Evolutionary conservation across 2,797 vertebrate species (phyloP).

Genomic region (Centropyge bicolor): DNA sequence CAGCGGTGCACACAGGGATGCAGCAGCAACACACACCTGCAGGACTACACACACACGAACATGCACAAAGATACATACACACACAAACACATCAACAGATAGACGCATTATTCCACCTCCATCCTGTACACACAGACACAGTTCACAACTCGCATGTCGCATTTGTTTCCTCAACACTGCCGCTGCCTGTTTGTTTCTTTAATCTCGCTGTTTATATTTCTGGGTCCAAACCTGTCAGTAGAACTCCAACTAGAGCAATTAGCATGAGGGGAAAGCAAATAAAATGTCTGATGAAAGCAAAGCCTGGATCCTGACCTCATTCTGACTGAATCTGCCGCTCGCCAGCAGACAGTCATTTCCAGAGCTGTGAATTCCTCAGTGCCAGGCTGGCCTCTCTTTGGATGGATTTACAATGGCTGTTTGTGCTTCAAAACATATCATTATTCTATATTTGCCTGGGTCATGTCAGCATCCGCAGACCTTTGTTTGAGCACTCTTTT

Average conservation of each 20-base stretch:
- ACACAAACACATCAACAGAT: conserved; percentile 30
- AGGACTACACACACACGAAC: conserved; percentile 33
- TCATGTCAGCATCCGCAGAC: conserved; percentile 59
- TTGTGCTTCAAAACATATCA: conserved; percentile 77
- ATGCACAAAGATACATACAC: conserved; percentile 16
- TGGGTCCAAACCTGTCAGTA: conserved; percentile 69
- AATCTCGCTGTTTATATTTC: conserved; percentile 77
- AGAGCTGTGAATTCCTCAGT: conserved; percentile 77
- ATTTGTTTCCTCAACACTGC: conserved; percentile 60
- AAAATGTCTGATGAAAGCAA: conserved; percentile 75
- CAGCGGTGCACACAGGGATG: conserved; percentile 47
- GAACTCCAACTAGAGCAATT: conserved; percentile 70
- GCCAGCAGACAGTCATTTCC: conserved; percentile 51
- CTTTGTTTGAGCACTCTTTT: conserved; percentile 58
- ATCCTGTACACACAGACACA: conserved; percentile 4
- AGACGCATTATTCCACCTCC: conserved; percentile 22
- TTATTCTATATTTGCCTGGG: conserved; percentile 79
- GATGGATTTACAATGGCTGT: conserved; percentile 75
- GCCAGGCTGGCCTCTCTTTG: conserved; percentile 63
- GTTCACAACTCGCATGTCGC: conserved; percentile 55
- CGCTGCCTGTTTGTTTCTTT: conserved; percentile 72
- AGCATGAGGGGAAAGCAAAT: conserved; percentile 72
- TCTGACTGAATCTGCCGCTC: conserved; percentile 47
- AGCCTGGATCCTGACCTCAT: conserved; percentile 68
- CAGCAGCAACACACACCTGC: conserved; percentile 57